Evolutionary conservation across 2,888 invertebrate species (phyloP).

Genomic region (Clepsis dumicolana): DNA sequence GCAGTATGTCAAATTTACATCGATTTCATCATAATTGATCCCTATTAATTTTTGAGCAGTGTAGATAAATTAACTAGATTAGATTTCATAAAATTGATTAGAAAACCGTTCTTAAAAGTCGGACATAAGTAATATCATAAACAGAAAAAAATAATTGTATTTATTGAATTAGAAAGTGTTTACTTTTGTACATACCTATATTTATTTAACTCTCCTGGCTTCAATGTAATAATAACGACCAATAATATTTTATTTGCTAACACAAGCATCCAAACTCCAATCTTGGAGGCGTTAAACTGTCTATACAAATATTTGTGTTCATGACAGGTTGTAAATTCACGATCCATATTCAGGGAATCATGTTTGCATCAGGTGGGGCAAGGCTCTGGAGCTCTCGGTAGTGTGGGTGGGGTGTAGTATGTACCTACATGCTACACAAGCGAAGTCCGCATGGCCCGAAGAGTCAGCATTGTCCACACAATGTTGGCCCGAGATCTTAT

Average conservation of each 20-base stretch:
- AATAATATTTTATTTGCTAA: conserved; percentile 10
- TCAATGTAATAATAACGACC: background rate
- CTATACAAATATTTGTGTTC: conserved; percentile 49
- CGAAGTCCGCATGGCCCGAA: background rate
- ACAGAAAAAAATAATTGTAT: too few relatives aligned
- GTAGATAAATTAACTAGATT: too few relatives aligned
- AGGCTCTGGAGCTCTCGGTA: conserved; percentile 40
- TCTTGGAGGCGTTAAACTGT: conserved; percentile 44
- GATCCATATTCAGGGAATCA: conserved; percentile 54
- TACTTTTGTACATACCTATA: too few relatives aligned
- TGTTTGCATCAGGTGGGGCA: conserved; percentile 54
- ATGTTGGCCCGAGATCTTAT: background rate
- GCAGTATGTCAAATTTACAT: too few relatives aligned
- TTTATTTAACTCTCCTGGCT: background rate
- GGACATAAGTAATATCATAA: too few relatives aligned
- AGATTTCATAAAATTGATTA: too few relatives aligned
- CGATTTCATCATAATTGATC: too few relatives aligned
- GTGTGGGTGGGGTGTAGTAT: conserved; percentile 51
- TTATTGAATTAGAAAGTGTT: too few relatives aligned
- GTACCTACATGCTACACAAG: background rate
- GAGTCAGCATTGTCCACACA: background rate
- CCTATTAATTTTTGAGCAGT: too few relatives aligned
- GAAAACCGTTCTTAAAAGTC: too few relatives aligned
- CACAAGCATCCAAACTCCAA: conserved; percentile 23
- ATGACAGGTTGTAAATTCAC: conserved; percentile 45